These are phyloP conservation scores for Pseudoips prasinana DNA, from an alignment of 2,888 invertebrate genomes.

Conservation along the genomic window DNA sequence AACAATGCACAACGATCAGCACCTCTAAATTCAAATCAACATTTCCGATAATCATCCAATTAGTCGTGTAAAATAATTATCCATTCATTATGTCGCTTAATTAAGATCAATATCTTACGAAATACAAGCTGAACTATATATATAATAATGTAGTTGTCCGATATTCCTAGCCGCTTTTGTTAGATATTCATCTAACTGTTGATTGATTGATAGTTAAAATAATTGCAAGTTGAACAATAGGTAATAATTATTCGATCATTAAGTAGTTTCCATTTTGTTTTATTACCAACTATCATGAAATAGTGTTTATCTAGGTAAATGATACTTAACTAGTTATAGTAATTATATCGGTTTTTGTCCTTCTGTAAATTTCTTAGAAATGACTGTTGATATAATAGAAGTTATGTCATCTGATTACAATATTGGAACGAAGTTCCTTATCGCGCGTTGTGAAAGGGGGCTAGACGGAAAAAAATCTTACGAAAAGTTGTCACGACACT, in stretches of 20 bases:
- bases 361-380: too few species aligned
- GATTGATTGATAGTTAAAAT: slow-evolving; percentile 24
- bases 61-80: slow-evolving; percentile 23
- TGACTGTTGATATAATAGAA: too few species aligned
- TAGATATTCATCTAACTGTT: slow-evolving; percentile 20
- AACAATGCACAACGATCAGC: neutral
- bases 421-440: too few species aligned
- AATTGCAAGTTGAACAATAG: slow-evolving; percentile 24
- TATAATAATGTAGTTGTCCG: slow-evolving; percentile 11
- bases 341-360: neutral
- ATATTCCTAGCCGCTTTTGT: slow-evolving; percentile 18
- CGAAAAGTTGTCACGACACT: too few species aligned
- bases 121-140: slow-evolving; percentile 15
- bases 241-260: slow-evolving; percentile 19
- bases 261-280: slow-evolving; percentile 4
- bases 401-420: too few species aligned
- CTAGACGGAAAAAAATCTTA: too few species aligned
- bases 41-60: slow-evolving; percentile 14
- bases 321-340: too few species aligned
- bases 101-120: slow-evolving; percentile 25
- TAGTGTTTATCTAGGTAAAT: too few species aligned
- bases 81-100: slow-evolving; percentile 21
- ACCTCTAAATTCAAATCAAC: slow-evolving; percentile 12
- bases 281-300: slow-evolving; percentile 1
- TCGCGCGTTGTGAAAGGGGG: too few species aligned